phyloP scores from a whole-genome alignment of 2,113 vertebrate genomes.

The Origma solitaria region DNA sequence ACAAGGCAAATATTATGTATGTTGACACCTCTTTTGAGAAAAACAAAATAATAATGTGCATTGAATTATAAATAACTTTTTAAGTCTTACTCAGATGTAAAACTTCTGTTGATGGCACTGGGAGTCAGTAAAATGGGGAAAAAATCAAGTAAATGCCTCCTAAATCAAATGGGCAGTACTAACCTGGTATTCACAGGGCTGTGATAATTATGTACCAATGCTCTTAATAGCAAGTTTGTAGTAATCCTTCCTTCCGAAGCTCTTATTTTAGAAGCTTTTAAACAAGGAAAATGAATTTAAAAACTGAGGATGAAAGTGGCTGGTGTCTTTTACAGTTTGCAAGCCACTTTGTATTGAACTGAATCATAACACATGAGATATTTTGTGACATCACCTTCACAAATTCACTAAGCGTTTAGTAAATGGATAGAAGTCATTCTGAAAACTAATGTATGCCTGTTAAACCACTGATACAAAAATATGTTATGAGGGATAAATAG shows the following conservation, averaged over 20 bases:
- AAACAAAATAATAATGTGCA: neutral
- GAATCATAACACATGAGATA: accelerated
- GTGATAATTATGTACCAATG: neutral
- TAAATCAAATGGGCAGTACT: neutral
- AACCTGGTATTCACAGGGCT: neutral
- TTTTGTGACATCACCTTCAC: neutral
- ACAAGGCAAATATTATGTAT: constrained; percentile 98
- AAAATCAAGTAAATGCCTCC: neutral
- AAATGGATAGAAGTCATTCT: neutral
- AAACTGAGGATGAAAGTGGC: neutral
- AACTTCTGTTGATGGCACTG: neutral
- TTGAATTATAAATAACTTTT: neutral
- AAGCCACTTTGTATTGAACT: neutral
- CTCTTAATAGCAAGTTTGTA: neutral
- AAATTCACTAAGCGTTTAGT: neutral
- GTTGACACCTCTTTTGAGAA: constrained; percentile 23
- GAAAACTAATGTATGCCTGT: neutral
- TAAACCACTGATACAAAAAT: neutral
- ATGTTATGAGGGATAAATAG: neutral
- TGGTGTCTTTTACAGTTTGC: neutral
- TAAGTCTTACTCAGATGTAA: neutral
- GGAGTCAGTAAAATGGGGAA: neutral
- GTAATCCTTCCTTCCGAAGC: neutral
- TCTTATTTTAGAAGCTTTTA: neutral
- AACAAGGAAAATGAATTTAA: neutral